These are phyloP conservation scores for Phalanger gymnotis DNA, from an alignment of 2,797 vertebrate genomes.

Conservation along the genomic window DNA sequence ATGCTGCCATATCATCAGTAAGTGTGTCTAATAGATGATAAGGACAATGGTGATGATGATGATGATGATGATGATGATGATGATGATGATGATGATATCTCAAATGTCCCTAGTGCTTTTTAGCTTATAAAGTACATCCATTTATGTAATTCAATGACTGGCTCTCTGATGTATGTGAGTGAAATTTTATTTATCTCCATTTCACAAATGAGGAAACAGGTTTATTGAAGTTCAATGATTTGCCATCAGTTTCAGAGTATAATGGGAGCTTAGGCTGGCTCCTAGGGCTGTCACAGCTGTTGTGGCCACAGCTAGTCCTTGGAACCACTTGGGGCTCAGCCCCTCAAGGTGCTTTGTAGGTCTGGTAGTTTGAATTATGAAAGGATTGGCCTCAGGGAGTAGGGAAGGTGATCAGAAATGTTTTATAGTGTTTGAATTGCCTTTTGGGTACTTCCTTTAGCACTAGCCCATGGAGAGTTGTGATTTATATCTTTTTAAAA, in stretches of 20 bases:
- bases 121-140: neutral
- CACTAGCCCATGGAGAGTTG: neutral
- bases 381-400: neutral
- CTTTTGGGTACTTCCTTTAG: neutral
- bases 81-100: neutral
- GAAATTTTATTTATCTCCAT: constrained; percentile 6
- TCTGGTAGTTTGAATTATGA: neutral
- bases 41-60: no score
- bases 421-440: neutral
- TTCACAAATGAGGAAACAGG: constrained; percentile 43
- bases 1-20: no score
- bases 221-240: neutral
- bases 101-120: neutral
- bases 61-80: no score
- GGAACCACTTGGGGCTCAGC: neutral
- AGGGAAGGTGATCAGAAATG: neutral
- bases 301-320: neutral
- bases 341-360: neutral
- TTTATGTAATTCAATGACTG: neutral
- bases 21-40: neutral
- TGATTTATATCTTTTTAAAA: neutral
- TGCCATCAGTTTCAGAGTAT: neutral
- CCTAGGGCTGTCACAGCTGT: neutral
- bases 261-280: neutral
- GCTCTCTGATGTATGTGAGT: no score